Percentiles rank a stretch among this genome's conserved stretches.
Evolutionary conservation across 2,113 vertebrate species (phyloP).

Genomic region (Hippocampus mohnikei): DNA sequence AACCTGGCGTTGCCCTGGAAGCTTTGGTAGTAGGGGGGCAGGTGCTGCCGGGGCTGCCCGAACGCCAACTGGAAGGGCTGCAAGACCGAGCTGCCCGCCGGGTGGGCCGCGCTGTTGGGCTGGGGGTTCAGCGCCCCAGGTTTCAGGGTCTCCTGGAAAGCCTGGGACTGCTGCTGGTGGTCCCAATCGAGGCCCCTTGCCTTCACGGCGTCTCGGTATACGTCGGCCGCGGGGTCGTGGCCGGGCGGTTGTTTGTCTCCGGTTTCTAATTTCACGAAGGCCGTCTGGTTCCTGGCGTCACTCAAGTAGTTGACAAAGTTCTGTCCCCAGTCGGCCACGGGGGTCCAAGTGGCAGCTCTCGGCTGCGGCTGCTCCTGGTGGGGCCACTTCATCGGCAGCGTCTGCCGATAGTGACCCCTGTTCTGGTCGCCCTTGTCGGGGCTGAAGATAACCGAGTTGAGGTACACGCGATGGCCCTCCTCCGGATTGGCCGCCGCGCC

Average conservation of each 20-base stretch:
- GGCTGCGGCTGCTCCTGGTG: slow-evolving; percentile 77
- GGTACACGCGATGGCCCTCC: slow-evolving; percentile 73
- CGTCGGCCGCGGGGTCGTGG: slow-evolving; percentile 61
- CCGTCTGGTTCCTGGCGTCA: slow-evolving; percentile 68
- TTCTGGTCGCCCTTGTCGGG: slow-evolving; percentile 83
- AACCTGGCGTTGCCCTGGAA: slow-evolving; percentile 79
- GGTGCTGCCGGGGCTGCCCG: slow-evolving; percentile 87
- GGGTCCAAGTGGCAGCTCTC: slow-evolving; percentile 77
- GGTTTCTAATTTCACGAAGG: slow-evolving; percentile 73
- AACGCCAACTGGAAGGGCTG: slow-evolving; percentile 96
- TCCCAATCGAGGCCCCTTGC: slow-evolving; percentile 70
- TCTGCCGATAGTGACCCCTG: slow-evolving; percentile 84
- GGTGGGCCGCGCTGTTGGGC: slow-evolving; percentile 54
- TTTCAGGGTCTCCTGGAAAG: slow-evolving; percentile 75
- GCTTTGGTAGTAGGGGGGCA: slow-evolving; percentile 79
- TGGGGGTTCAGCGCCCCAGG: slow-evolving; percentile 63
- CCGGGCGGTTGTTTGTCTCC: slow-evolving; percentile 78
- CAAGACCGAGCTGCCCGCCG: slow-evolving; percentile 76
- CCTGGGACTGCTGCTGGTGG: slow-evolving; percentile 72
- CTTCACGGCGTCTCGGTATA: slow-evolving; percentile 79
- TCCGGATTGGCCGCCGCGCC: slow-evolving; percentile 63
- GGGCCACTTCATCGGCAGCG: slow-evolving; percentile 80
- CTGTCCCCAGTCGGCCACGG: slow-evolving; percentile 78
- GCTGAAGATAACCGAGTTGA: slow-evolving; percentile 86
- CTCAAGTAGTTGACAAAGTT: slow-evolving; percentile 76